A percentile compares a stretch with the other conserved stretches of the same genome.
Conservation (phyloP, 2,888 invertebrate species). For the Phortica okadai region DNA sequence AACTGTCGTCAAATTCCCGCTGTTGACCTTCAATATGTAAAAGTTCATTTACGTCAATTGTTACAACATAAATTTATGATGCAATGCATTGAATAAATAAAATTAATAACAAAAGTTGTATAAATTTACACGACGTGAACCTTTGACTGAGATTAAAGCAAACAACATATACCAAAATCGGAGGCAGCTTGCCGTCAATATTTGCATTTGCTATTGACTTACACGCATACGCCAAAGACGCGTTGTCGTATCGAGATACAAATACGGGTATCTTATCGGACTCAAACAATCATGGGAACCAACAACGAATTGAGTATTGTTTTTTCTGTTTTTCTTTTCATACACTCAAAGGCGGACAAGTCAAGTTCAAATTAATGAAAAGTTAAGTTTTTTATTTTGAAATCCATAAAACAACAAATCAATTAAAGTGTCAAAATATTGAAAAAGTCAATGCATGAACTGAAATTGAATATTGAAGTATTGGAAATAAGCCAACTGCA, state of each 20-base stretch:
- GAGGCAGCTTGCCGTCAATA: constrained; percentile 5
- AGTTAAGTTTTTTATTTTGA: not conserved
- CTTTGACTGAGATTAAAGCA: constrained; percentile 10
- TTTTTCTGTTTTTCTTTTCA: not conserved
- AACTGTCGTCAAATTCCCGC: constrained; percentile 34
- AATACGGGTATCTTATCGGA: constrained; percentile 20
- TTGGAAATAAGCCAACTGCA: constrained; percentile 21
- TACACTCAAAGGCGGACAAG: not conserved
- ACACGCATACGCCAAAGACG: not conserved
- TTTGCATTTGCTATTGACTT: constrained; percentile 27
- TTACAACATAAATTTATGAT: constrained; percentile 41
- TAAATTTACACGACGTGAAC: constrained; percentile 9
- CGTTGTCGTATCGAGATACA: not conserved
- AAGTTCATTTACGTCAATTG: constrained; percentile 60
- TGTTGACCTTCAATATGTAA: constrained; percentile 61
- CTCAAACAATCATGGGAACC: constrained; percentile 24
- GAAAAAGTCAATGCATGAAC: constrained; percentile 5
- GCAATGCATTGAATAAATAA: not conserved
- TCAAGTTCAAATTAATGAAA: constrained; percentile 8
- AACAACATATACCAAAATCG: constrained; percentile 1
- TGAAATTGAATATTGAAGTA: constrained; percentile 4
- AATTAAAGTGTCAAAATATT: constrained; percentile 44
- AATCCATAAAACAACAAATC: constrained; percentile 35
- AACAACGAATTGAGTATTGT: not conserved
- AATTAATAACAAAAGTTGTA: not conserved